Percentiles rank a stretch among this genome's conserved stretches.
Evolutionary conservation across 2,113 vertebrate genomes (phyloP).

Genomic region (Sitta europaea): DNA sequence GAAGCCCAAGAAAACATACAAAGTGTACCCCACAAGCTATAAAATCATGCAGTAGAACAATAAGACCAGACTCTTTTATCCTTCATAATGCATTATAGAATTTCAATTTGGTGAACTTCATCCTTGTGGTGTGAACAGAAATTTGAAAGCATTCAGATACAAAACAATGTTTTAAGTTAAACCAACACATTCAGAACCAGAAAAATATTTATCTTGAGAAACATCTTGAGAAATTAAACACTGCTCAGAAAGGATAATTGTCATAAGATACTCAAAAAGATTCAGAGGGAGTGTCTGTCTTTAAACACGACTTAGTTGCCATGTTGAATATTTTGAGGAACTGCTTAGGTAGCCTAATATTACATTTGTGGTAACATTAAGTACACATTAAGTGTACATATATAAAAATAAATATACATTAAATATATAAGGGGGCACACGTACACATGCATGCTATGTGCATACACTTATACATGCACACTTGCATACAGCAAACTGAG

Average conservation of each 20-base stretch:
- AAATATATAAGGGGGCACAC: not conserved
- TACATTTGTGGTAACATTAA: not conserved
- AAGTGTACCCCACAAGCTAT: not conserved
- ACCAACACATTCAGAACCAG: not conserved
- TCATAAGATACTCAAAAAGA: not conserved
- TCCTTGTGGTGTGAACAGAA: not conserved
- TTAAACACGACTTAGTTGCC: not conserved
- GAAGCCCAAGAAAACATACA: not conserved
- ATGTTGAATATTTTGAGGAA: not conserved
- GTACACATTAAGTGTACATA: not conserved
- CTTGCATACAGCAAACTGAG: not conserved
- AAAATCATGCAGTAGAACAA: not conserved
- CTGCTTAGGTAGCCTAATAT: not conserved
- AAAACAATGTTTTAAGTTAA: not conserved
- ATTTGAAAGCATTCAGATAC: not conserved
- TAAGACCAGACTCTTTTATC: not conserved
- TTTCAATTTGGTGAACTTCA: not conserved
- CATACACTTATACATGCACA: accelerated
- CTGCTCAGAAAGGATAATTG: not conserved
- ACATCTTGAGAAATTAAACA: not conserved
- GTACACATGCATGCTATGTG: not conserved
- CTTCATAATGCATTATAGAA: not conserved
- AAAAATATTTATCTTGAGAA: not conserved
- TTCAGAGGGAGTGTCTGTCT: not conserved
- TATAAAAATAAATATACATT: not conserved